These are phyloP conservation scores for Chelmon rostratus DNA, from an alignment of 2,797 vertebrate genomes.

Conservation along the genomic window DNA sequence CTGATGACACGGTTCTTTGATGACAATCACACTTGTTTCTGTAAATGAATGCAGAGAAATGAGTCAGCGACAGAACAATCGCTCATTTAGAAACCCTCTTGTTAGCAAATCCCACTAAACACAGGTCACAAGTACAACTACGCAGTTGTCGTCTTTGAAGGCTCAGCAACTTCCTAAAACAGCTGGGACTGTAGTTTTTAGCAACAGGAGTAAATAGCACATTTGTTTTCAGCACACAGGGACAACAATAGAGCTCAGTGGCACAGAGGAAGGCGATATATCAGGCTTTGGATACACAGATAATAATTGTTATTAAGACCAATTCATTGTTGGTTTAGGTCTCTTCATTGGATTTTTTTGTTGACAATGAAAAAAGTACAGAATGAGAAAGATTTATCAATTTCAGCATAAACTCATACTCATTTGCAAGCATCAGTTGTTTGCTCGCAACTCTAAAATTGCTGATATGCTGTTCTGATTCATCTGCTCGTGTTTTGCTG, in stretches of 20 bases:
- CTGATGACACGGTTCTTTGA: slow-evolving; percentile 24
- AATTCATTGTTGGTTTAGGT: background rate
- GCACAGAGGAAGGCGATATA: background rate
- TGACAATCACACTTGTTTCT: slow-evolving; percentile 18
- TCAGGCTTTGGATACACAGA: background rate
- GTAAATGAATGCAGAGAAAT: slow-evolving; percentile 3
- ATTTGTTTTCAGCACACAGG: background rate
- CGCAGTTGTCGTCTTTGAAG: background rate
- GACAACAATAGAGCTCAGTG: background rate
- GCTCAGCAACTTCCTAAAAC: background rate
- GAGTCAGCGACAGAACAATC: slow-evolving; percentile 2
- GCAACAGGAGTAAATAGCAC: background rate
- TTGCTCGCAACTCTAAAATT: background rate
- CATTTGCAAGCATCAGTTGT: background rate
- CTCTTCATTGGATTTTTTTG: background rate
- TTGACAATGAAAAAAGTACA: background rate
- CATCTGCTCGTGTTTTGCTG: background rate
- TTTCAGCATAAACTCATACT: background rate
- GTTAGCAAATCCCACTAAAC: background rate
- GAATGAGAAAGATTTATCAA: background rate
- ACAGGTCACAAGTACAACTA: background rate
- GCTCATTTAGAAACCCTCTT: slow-evolving; percentile 5
- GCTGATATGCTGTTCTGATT: background rate
- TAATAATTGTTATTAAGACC: background rate
- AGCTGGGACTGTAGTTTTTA: background rate